phyloP scores from a whole-genome alignment of 2,113 vertebrate species.

The Coregonus clupeaformis region DNA sequence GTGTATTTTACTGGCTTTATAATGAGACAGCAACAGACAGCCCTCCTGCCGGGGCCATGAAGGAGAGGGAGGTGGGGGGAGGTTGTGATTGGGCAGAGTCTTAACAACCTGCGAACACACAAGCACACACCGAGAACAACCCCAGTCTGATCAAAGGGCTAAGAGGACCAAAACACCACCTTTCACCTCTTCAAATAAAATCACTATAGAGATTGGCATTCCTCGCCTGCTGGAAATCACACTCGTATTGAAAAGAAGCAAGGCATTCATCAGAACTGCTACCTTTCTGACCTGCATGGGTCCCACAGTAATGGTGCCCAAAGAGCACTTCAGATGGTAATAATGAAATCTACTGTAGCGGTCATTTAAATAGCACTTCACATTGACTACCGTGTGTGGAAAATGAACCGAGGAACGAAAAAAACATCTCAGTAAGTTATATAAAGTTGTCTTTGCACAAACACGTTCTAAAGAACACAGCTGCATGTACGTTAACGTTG shows the following conservation, averaged over 20 bases:
- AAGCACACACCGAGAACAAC: too few relatives aligned
- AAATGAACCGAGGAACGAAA: neutral
- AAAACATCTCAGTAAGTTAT: neutral
- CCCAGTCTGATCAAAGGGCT: neutral
- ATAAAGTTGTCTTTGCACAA: neutral
- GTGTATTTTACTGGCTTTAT: neutral
- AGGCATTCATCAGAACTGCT: neutral
- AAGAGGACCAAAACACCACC: neutral
- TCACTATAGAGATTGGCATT: neutral
- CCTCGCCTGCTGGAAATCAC: neutral
- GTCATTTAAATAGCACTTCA: too few relatives aligned
- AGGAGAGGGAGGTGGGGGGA: neutral
- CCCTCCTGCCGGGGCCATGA: neutral
- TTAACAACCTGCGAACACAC: too few relatives aligned
- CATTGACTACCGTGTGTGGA: neutral
- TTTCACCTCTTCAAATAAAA: neutral
- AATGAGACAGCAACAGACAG: neutral
- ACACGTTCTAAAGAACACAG: neutral
- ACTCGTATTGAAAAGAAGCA: neutral
- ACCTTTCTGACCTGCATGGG: neutral
- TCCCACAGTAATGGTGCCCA: neutral
- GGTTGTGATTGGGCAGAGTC: neutral
- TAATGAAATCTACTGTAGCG: neutral
- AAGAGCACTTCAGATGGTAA: neutral
- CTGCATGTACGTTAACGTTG: neutral